Base-by-base conservation (phyloP, 2,797 vertebrate species). In the Hypotaenidia okinawae region DNA sequence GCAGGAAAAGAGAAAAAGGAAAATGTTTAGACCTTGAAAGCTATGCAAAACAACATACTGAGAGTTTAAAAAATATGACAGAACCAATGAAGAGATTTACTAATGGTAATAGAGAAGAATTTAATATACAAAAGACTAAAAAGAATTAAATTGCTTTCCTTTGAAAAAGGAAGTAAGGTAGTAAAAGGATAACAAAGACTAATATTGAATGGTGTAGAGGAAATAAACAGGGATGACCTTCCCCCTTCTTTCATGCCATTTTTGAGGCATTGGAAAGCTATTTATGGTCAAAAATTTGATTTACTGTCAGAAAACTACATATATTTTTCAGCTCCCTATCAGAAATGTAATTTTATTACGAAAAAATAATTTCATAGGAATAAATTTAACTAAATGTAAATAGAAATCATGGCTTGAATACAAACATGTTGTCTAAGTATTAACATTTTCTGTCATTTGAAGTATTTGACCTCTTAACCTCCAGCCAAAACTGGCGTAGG, bases 241-340 rank as follows among this genome's bases (percentile, higher is more conserved):
- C 41, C 4, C 9, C 24, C 1, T 5, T 66, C 28, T 81, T 59
- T 68, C 22, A 51, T 43, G 35, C 5, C 17, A 24, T 0, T 0
- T 52, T 49, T 84, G 22, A 87, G 83, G 4, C 19, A 63, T 67
- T 47, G 47, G 37, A 84, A 87, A 54, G 11, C 0, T n/a, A 41
- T 16, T 15, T 10, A 18, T n/a, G 9, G 1, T 28, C 30, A 52
- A 79, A 70, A 62, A 11, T 2, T 17, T 0, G 10, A 70, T 70
- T 83, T 79, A 47, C 4, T 62, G 7, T 41, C 11, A 47, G 22
- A 30, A 59, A 76, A 67, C 16, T 72, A 9, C 24, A 24, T 35
- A 32, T 58, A 59, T 4, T 33, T 78, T 55, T 4, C 69, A 22
- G 7, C 27, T 87, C 8, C 9, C n/a, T 43, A 14, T 9, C 30